Evolutionary conservation across 1,140 invertebrate genomes (phyloP).

Genomic region (Halesus radiatus): DNA sequence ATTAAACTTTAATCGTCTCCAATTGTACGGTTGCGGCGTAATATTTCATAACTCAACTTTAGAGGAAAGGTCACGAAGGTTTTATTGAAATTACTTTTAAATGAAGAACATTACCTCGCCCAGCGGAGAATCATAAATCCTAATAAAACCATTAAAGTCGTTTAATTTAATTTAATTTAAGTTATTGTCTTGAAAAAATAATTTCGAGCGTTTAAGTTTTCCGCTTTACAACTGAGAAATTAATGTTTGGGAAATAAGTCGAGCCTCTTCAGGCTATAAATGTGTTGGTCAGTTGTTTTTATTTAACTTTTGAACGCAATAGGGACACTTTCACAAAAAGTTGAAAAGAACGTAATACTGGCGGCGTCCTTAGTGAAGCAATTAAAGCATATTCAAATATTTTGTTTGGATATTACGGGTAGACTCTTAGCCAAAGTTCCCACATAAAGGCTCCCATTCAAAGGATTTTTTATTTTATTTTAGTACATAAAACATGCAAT

Average conservation of each 20-base stretch:
- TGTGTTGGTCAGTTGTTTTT: no score
- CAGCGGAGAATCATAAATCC: constrained; percentile 36
- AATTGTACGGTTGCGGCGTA: constrained; percentile 27
- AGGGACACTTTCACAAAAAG: no score
- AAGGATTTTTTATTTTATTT: no score
- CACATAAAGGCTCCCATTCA: no score
- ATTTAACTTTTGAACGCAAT: no score
- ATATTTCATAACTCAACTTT: constrained; percentile 24
- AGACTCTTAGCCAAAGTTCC: no score
- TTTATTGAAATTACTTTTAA: constrained; percentile 39
- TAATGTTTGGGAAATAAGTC: constrained; percentile 7
- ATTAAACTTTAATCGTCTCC: constrained; percentile 29
- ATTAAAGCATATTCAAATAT: no score
- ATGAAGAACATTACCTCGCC: constrained; percentile 29
- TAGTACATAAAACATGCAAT: no score
- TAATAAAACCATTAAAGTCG: constrained; percentile 35
- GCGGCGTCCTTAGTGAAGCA: no score
- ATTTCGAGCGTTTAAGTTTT: constrained; percentile 10
- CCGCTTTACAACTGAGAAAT: constrained; percentile 3
- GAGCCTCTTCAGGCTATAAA: background rate
- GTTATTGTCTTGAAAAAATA: constrained; percentile 30
- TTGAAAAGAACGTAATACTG: no score
- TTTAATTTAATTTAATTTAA: constrained; percentile 33
- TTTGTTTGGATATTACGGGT: no score
- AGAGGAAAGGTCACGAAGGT: constrained; percentile 13